These are phyloP conservation scores for Muscicapa striata DNA, from an alignment of 2,797 vertebrate genomes.

Conservation along the genomic window DNA sequence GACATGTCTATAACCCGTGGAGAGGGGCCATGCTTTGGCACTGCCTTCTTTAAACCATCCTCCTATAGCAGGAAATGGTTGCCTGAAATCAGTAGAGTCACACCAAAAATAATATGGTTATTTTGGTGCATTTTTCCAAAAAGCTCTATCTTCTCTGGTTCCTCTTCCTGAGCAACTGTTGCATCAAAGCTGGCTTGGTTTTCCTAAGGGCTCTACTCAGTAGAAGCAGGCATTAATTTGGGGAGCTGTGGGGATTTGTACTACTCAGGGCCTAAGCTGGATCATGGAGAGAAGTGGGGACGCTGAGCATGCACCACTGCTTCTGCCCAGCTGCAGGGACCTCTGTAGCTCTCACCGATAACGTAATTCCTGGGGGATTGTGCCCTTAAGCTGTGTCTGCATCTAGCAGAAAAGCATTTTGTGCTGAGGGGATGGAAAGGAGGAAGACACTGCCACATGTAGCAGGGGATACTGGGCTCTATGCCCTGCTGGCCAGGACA, in stretches of 20 bases:
- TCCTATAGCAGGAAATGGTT: neutral
- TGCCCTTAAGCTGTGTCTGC: neutral
- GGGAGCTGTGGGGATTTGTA: neutral
- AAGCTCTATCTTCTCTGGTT: neutral
- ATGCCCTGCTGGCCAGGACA: rapidly evolving
- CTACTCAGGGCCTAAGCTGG: neutral
- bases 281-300: neutral
- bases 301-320: neutral
- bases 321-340: neutral
- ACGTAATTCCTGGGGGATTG: neutral
- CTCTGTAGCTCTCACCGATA: neutral
- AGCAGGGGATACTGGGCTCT: neutral
- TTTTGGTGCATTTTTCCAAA: slow-evolving; percentile 22
- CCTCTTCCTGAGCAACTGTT: neutral
- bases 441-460: neutral
- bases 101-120: neutral
- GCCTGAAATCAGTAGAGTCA: neutral
- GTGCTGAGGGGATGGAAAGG: neutral
- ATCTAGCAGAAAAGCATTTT: neutral
- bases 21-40: neutral
- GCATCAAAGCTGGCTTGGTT: neutral
- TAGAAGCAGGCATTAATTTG: neutral
- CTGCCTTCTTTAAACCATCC: neutral
- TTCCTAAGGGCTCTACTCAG: neutral
- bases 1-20: rapidly evolving